These are phyloP conservation scores for Sakesphorus luctuosus DNA, from an alignment of 2,113 vertebrate species.

Conservation along the genomic window DNA sequence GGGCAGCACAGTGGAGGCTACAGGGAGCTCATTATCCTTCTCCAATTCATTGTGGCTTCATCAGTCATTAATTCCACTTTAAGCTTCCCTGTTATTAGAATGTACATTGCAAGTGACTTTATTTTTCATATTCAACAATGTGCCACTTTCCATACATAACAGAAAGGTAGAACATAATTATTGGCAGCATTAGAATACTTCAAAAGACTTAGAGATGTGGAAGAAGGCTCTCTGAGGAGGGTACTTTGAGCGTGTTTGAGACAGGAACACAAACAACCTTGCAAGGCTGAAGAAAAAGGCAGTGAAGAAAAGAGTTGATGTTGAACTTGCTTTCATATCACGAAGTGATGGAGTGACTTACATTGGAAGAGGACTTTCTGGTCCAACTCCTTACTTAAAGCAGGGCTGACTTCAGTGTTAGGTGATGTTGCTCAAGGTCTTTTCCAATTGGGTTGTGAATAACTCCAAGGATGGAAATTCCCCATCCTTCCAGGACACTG, in stretches of 20 bases:
- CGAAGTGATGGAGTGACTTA: background rate
- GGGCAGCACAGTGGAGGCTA: constrained; percentile 27
- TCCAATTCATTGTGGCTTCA: constrained; percentile 55
- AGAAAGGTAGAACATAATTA: constrained; percentile 34
- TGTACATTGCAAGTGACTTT: constrained; percentile 7
- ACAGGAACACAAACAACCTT: background rate
- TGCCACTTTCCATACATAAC: background rate
- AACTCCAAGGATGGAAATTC: background rate
- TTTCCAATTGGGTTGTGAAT: background rate
- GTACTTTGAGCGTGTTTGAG: background rate
- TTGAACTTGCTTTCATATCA: background rate
- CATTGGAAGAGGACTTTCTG: background rate
- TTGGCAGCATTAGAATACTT: constrained; percentile 3
- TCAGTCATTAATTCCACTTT: constrained; percentile 66
- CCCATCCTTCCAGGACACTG: background rate
- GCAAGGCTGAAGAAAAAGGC: background rate
- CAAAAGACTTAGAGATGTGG: background rate
- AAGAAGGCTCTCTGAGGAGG: constrained; percentile 19
- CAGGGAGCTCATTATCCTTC: constrained; percentile 67
- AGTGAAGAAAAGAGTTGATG: background rate
- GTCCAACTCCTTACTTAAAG: background rate
- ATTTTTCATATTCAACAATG: constrained; percentile 40
- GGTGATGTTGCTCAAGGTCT: background rate
- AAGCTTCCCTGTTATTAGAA: constrained; percentile 38
- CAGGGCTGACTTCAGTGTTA: background rate